phyloP scores from a whole-genome alignment of 1,140 invertebrate genomes.

The Vanessa tameamea region DNA sequence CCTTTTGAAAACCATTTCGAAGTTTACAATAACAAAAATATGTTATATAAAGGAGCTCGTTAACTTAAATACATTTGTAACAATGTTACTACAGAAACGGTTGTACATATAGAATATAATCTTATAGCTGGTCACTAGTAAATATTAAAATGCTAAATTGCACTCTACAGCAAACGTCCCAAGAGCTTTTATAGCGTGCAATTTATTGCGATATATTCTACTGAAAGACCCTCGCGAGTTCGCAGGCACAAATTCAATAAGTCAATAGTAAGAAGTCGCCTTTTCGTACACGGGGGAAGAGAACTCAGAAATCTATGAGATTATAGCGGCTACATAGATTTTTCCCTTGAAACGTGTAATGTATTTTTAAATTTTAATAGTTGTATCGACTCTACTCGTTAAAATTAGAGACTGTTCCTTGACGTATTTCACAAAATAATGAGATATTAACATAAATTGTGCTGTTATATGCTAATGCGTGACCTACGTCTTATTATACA shows the following conservation, averaged over 20 bases:
- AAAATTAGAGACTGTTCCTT: too few relatives aligned
- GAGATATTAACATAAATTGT: too few relatives aligned
- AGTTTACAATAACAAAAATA: background rate
- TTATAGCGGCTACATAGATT: background rate
- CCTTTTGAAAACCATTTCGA: too few relatives aligned
- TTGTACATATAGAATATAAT: background rate
- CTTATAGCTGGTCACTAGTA: conserved; percentile 5
- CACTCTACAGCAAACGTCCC: background rate
- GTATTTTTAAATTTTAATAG: background rate
- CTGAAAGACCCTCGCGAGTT: conserved; percentile 6
- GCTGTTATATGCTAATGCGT: too few relatives aligned
- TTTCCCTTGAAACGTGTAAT: background rate
- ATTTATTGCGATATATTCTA: conserved; percentile 7
- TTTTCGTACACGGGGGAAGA: conserved; percentile 2
- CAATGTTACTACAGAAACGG: conserved; percentile 9
- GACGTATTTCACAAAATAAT: too few relatives aligned
- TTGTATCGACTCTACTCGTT: too few relatives aligned
- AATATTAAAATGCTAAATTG: background rate
- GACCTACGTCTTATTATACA: too few relatives aligned
- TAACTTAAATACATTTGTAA: conserved; percentile 13
- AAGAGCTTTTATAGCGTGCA: conserved; percentile 6
- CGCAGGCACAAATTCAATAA: conserved; percentile 16
- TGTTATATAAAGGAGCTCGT: background rate
- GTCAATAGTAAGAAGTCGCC: conserved; percentile 14
- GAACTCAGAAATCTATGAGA: conserved; percentile 12